Base-by-base conservation (phyloP, 1,140 invertebrate species). In the Cryptotermes secundus region DNA sequence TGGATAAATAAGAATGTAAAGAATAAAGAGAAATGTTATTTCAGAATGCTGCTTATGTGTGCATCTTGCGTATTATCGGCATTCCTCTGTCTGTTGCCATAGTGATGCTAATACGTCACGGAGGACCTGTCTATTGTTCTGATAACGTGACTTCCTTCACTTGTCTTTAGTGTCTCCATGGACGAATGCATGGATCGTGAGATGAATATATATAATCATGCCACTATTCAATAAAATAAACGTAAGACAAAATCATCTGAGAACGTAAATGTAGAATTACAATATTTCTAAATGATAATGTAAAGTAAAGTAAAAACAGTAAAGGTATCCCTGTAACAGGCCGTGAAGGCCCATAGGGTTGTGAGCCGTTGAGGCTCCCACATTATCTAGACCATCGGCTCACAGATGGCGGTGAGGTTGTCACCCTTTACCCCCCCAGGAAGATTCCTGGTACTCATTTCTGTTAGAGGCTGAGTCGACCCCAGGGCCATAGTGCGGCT, bases 1-100 rank as follows among this genome's bases (percentile, higher is more conserved):
- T 19, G 3, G 16, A 49, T 49, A 22, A 49, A 49, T 49, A 22
- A 16, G 45, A 49, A 49, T 49, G 45, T 14, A 49, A 16, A 72
- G 59, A 72, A 72, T 72, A n/a, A 72, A 72, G 59, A 72, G 59
- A n/a, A 72, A 72, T 72, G 59, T 72, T 31, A n/a, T 72, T 72
- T 72, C 59, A 72, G 59, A 72, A 31, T 72, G 59, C 59, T 72
- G 31, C n/a, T 72, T 72, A 72, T 7, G n/a, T 31, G 26, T 72
- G 59, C 59, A 72, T 72, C 59, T 72, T 72, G 59, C 59, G 59
- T 72, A 72, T 26, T 16, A 72, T 72, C 59, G 59, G 59, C n/a
- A 2, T 59, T 26, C 53, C 24, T 59, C 53, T 59, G 53, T 72
- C 59, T 49, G n/a, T 72, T 72, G 59, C 26, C 9, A 72, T 72